phyloP scores from a whole-genome alignment of 1,140 invertebrate genomes.

The Drusus annulatus region DNA sequence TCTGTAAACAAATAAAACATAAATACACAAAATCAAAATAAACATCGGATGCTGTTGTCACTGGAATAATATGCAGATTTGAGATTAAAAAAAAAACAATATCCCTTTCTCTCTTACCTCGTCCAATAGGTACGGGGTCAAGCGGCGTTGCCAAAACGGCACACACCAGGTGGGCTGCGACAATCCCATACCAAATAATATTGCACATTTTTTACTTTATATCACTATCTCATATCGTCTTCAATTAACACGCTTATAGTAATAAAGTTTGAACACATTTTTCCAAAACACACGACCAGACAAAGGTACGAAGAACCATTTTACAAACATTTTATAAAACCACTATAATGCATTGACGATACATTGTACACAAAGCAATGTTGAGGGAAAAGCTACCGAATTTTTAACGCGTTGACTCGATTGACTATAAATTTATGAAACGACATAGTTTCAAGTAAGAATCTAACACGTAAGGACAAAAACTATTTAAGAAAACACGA shows the following conservation, averaged over 20 bases:
- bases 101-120: constrained; percentile 52
- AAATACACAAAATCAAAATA: background rate
- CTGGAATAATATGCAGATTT: background rate
- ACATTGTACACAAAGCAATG: constrained; percentile 46
- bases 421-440: constrained; percentile 36
- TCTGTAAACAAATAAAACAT: background rate
- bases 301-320: constrained; percentile 43
- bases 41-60: background rate
- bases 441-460: constrained; percentile 34
- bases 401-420: constrained; percentile 42
- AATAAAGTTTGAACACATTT: constrained; percentile 51
- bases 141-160: constrained; percentile 51
- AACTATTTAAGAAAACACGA: constrained; percentile 42
- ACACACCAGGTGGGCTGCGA: constrained; percentile 43
- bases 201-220: constrained; percentile 49
- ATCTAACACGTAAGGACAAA: constrained; percentile 9
- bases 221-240: constrained; percentile 46
- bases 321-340: constrained; percentile 44
- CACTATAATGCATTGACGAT: constrained; percentile 38
- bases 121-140: constrained; percentile 53
- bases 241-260: constrained; percentile 32
- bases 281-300: constrained; percentile 38
- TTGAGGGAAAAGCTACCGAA: constrained; percentile 43
- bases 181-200: constrained; percentile 49
- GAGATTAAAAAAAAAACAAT: constrained; percentile 22